phyloP scores from a whole-genome alignment of 2,113 vertebrate genomes.

The Castor canadensis region DNA sequence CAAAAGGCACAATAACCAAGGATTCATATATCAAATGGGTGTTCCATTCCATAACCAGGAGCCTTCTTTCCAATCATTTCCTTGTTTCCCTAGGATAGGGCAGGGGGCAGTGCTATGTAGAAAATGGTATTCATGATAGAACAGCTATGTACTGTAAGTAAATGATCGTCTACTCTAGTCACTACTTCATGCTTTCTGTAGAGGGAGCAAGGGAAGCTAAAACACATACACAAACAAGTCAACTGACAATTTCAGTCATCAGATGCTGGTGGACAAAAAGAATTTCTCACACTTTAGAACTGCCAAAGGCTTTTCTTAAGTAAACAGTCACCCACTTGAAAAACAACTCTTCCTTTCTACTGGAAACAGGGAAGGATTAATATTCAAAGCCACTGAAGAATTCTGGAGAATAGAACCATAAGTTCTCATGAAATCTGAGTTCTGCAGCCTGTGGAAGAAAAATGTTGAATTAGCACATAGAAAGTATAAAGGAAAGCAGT shows the following conservation, averaged over 20 bases:
- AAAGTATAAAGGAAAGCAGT: background rate
- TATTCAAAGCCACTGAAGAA: background rate
- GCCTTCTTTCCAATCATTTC: background rate
- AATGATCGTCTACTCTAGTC: background rate
- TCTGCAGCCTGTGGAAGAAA: background rate
- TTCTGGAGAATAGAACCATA: background rate
- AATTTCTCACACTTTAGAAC: background rate
- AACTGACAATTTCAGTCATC: background rate
- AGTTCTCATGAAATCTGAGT: background rate
- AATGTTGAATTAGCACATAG: background rate
- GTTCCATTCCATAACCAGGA: background rate
- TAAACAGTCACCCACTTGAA: background rate
- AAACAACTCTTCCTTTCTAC: background rate
- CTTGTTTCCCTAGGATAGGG: background rate
- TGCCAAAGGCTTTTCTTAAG: background rate
- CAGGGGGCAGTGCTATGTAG: background rate
- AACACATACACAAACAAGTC: background rate
- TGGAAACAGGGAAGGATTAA: background rate
- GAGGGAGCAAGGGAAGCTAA: background rate
- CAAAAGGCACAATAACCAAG: background rate
- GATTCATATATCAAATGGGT: background rate
- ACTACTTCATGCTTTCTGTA: background rate
- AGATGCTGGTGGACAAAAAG: background rate
- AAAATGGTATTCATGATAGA: background rate
- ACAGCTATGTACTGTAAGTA: background rate